These are phyloP conservation scores for Lutjanus campechanus DNA, from an alignment of 2,797 vertebrate genomes.

Conservation along the genomic window DNA sequence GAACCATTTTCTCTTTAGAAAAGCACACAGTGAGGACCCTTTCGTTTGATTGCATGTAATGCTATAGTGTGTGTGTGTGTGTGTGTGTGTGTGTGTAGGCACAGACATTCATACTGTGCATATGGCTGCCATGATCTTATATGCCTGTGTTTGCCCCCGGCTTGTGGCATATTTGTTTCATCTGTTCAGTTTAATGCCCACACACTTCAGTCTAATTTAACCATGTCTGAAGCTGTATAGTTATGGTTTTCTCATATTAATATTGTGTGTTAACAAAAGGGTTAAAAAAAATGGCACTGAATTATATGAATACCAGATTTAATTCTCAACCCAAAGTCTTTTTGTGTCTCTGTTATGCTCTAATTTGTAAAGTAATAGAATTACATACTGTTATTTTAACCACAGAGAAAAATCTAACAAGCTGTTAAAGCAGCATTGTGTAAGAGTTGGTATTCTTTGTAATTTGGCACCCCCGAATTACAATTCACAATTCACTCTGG, in stretches of 20 bases:
- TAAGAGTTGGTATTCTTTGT: too few species aligned
- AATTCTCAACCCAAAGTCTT: neutral
- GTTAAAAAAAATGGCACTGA: neutral
- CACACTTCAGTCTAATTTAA: neutral
- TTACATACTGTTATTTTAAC: neutral
- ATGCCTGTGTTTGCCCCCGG: neutral
- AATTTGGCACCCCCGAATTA: too few species aligned
- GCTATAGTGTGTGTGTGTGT: constrained; percentile 15
- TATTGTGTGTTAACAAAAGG: neutral
- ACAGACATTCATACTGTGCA: constrained; percentile 10
- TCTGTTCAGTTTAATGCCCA: neutral
- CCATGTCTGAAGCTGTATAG: neutral
- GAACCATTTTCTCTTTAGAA: constrained; percentile 71
- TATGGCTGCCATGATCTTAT: constrained; percentile 7
- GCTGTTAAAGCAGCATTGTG: too few species aligned
- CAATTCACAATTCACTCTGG: too few species aligned
- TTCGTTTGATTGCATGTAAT: constrained; percentile 29
- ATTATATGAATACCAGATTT: neutral
- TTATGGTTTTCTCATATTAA: neutral
- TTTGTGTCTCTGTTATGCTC: neutral
- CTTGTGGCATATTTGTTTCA: constrained; percentile 23
- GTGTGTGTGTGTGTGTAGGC: neutral
- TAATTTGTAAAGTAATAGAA: neutral
- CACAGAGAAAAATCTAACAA: neutral
- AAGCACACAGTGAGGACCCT: constrained; percentile 55